Percentiles rank a stretch among this genome's conserved stretches.
Conservation (phyloP, 2,888 invertebrate genomes). For the Drosophila testacea region DNA sequence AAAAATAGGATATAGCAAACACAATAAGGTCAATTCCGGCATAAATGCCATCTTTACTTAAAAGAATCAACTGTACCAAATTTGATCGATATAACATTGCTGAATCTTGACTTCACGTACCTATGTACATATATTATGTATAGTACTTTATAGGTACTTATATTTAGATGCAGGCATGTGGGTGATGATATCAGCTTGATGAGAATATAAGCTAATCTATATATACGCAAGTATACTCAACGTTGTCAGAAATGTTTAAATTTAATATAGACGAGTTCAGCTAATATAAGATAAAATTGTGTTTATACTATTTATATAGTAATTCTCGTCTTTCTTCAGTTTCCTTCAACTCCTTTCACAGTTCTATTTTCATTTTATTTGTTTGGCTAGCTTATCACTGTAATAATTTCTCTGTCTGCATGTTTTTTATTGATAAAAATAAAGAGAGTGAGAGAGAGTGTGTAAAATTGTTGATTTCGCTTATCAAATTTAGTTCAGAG, state of each 20-base stretch:
- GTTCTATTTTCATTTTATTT: conserved; percentile 7
- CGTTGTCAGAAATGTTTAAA: not conserved
- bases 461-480: conserved; percentile 1
- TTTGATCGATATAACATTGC: not conserved
- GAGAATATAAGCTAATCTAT: not conserved
- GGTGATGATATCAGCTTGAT: not conserved
- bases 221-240: not conserved
- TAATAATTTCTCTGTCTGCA: not conserved
- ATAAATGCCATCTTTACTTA: too few species aligned
- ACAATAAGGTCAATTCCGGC: too few species aligned
- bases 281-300: not conserved
- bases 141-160: too few species aligned
- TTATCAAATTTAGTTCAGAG: conserved; percentile 11
- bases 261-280: not conserved
- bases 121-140: too few species aligned
- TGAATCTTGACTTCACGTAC: not conserved
- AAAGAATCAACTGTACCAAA: not conserved
- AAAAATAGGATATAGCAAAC: too few species aligned
- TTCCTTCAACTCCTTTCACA: not conserved
- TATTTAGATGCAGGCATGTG: too few species aligned
- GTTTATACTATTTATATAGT: too few species aligned
- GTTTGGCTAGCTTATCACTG: not conserved
- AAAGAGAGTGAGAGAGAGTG: not conserved
- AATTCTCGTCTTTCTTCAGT: not conserved
- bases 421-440: not conserved